Evolutionary conservation across 2,797 vertebrate species (phyloP), one percentile per base, ranked within the genome.

Genomic region (Enteromius trimaculatus): DNA sequence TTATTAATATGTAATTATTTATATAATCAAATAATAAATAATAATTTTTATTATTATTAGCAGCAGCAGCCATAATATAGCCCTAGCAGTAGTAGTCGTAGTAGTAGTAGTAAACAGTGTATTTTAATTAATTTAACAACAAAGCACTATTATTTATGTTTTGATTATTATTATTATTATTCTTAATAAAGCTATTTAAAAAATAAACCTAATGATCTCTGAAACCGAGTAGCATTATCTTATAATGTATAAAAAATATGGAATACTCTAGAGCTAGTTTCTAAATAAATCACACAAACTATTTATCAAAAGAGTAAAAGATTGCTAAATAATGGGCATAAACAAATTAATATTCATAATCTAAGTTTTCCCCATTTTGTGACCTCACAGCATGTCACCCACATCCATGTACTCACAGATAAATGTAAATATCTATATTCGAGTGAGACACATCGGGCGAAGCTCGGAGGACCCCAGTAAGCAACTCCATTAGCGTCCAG

Each of bases 381-480:
- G 31, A 76, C 21, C 9, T 37, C 72, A 58, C 34, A 58, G 51
- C 72, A 75, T 13, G 2, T 39, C 51, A 55, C 23, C 13, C 34
- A 17, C 23, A 77, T 23, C 72, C 21, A 79, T 69, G 21, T 93
- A 97, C 97, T 97, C 95, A 99, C 98, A 92, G 97, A 96, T 95
- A 99, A 93, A 94, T 98, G 97, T 92, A 99, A 96, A 95, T 97
- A 96, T 95, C 96, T 94, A 96, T 97, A 99, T 89, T 99, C 98
- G 37, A 97, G 95, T 88, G 98, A 99, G 93, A 99, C 89, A 93
- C 98, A 99, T 95, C 98, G 97, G 92, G 98, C 98, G 85, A 99
- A 99, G 95, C 98, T 99, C 94, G 98, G 98, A 93, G 96, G 95
- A 77, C 97, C 97, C 98, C 98, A 99, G 90, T 98, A 98, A 86